These are phyloP conservation scores for Nephrotoma appendiculata DNA, from an alignment of 2,888 invertebrate genomes.

Conservation along the genomic window DNA sequence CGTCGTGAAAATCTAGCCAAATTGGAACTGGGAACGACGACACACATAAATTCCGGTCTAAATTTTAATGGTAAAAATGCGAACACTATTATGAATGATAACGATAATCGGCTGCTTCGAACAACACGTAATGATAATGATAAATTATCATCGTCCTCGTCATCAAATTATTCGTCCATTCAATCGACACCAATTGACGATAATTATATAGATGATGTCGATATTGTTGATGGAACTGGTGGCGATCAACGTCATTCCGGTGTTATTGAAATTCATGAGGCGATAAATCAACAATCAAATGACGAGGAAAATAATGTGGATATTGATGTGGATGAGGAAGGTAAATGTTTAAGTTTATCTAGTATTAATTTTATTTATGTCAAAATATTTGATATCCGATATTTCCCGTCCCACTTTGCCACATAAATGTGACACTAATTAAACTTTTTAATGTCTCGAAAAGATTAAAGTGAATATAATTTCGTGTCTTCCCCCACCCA, in stretches of 20 bases:
- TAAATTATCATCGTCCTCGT: not conserved
- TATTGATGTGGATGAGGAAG: not conserved
- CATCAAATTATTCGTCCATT: slow-evolving; percentile 8
- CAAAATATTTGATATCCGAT: not conserved
- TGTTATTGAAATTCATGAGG: not conserved
- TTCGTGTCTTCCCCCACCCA: not conserved
- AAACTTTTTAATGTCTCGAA: not conserved
- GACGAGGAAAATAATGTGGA: not conserved
- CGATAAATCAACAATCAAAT: not conserved
- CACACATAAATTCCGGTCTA: slow-evolving; percentile 4
- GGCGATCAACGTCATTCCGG: not conserved
- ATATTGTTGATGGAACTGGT: not conserved
- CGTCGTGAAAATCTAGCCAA: slow-evolving; percentile 14
- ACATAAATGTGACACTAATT: not conserved
- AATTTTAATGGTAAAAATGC: not conserved
- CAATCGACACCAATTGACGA: slow-evolving; percentile 14
- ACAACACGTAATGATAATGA: not conserved
- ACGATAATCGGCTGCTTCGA: not conserved
- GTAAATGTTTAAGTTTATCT: not conserved
- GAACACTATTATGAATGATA: not conserved
- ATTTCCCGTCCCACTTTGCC: not conserved
- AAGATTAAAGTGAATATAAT: not conserved
- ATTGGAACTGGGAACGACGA: slow-evolving; percentile 14
- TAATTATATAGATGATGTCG: slow-evolving; percentile 14
- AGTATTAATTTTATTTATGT: not conserved